Conservation (phyloP, 2,888 invertebrate species). For the Eupithecia exiguata region DNA sequence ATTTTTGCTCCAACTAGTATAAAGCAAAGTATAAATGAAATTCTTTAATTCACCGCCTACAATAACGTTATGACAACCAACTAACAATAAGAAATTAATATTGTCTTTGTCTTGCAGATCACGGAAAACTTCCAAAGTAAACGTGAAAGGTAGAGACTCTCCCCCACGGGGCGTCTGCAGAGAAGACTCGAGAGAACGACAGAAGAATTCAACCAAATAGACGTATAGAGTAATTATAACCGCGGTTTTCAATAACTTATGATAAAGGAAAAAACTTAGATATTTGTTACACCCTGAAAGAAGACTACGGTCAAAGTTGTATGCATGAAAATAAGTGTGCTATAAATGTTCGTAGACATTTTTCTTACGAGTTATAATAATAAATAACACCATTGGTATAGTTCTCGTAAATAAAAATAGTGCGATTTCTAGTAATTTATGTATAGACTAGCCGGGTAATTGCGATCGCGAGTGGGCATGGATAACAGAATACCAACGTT, state of each 20-base stretch:
- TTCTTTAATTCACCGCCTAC: too few relatives aligned
- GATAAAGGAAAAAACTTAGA: slow-evolving; percentile 20
- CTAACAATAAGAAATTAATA: too few relatives aligned
- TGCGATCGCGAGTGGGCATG: not conserved
- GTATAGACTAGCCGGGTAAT: slow-evolving; percentile 29
- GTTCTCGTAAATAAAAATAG: slow-evolving; percentile 34
- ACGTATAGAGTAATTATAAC: slow-evolving; percentile 37
- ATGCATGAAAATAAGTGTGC: slow-evolving; percentile 9
- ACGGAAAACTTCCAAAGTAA: slow-evolving; percentile 74
- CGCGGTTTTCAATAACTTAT: slow-evolving; percentile 17
- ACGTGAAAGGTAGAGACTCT: slow-evolving; percentile 75
- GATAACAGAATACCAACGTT: not conserved
- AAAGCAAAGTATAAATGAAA: too few relatives aligned
- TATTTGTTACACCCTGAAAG: not conserved
- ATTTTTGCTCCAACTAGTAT: too few relatives aligned
- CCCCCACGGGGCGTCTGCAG: slow-evolving; percentile 73
- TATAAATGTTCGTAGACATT: slow-evolving; percentile 12
- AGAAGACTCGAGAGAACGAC: slow-evolving; percentile 78
- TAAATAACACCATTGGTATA: slow-evolving; percentile 7
- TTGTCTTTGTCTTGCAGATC: slow-evolving; percentile 46
- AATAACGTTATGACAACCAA: too few relatives aligned
- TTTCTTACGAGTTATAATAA: not conserved
- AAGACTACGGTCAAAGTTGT: slow-evolving; percentile 1
- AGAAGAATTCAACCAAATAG: slow-evolving; percentile 68
- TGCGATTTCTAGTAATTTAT: slow-evolving; percentile 35